These are phyloP conservation scores for Nothobranchius furzeri DNA, from an alignment of 2,113 vertebrate species.

Conservation along the genomic window DNA sequence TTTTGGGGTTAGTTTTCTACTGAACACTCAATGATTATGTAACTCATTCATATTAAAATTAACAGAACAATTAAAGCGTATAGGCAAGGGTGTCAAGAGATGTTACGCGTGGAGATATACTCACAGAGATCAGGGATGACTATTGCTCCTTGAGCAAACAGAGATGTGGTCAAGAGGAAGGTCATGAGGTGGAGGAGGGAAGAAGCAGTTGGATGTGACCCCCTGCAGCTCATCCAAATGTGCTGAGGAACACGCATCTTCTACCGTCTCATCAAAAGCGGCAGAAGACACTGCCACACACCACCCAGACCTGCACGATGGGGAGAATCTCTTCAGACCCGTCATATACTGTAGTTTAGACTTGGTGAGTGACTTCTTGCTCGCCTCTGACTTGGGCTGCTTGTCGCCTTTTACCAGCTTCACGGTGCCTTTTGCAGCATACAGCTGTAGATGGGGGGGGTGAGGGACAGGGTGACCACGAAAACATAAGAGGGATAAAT, in stretches of 20 bases:
- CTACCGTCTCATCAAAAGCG: conserved; percentile 75
- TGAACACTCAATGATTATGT: no score
- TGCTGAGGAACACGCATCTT: conserved; percentile 70
- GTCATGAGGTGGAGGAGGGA: conserved; percentile 44
- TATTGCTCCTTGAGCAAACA: conserved; percentile 57
- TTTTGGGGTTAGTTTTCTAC: no score
- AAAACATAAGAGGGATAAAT: conserved; percentile 36
- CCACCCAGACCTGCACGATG: conserved; percentile 47
- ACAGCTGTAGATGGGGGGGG: conserved; percentile 5
- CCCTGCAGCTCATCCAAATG: conserved; percentile 57
- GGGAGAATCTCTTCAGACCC: no score
- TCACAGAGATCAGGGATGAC: conserved; percentile 73
- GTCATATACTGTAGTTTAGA: background rate
- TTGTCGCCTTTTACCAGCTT: background rate
- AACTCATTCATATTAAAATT: no score
- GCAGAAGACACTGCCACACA: conserved; percentile 37
- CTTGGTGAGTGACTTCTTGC: background rate
- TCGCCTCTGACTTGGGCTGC: background rate
- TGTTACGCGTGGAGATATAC: conserved; percentile 30
- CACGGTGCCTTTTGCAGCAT: background rate
- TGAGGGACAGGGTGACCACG: background rate
- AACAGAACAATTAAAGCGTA: no score
- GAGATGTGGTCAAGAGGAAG: conserved; percentile 21
- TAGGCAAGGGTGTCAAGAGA: background rate
- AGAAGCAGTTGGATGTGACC: conserved; percentile 26